Base-by-base conservation (phyloP, 2,888 invertebrate species). In the Oscheius sp. region DNA sequence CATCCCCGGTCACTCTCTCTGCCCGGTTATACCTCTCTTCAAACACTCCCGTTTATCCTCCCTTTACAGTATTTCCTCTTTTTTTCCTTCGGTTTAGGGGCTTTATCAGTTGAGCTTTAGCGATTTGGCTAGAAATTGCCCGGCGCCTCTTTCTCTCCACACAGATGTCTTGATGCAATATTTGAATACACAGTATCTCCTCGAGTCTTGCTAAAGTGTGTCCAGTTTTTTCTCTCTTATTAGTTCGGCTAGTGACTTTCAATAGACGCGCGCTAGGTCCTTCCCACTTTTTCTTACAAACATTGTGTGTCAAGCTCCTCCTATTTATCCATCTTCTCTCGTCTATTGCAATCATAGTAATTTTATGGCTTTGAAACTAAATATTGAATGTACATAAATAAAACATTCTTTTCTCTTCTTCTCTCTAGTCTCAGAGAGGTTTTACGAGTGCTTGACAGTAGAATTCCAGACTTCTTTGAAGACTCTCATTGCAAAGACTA, bases 51-150 rank as follows among this genome's bases (percentile, higher is more conserved):
- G 13, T 32, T 33, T 53, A 13, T 66, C 53, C 66, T 11, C 11
- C 62, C 10, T 66, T 53, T 51, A 50, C 53, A 55, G 55, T 55
- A 55, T 68, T 55, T 32, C 51, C 63, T 58, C 47, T 47, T 21
- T 33, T 55, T 37, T n/a, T 68, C n/a, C 13, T 68, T 68, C 68
- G 68, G 68, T 68, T 68, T 68, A 68, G 68, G 68, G 68, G 68
- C 68, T 68, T 68, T 68, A 68, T 55, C 53, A 55, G 55, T 68
- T 55, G 68, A 68, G 68, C 68, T 68, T 68, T 68, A 68, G 68
- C 68, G 68, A 68, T 35, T 55, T 33, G 55, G 68, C 68, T 68
- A 68, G 65, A 60, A 60, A 50, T 55, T 55, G 55, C 32, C 55
- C 55, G 21, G 55, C 53, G 55, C 55, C 68, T 35, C 53, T 42